Conservation (phyloP, 2,113 vertebrate species). For the Myiagra hebetior region DNA sequence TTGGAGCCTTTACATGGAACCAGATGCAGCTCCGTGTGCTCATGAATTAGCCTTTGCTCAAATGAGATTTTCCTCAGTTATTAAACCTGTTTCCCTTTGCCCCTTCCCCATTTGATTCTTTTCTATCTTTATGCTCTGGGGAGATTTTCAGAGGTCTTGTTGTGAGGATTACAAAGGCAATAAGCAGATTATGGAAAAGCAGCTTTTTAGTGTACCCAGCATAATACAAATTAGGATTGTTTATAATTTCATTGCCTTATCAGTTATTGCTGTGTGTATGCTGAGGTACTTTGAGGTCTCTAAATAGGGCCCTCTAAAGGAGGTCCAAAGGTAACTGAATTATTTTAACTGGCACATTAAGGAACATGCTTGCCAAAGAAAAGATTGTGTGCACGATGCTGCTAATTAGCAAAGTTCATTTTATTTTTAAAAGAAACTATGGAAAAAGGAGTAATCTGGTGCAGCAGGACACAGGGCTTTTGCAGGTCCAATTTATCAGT, state of each 20-base stretch:
- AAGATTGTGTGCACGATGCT: not conserved
- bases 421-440: not conserved
- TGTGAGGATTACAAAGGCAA: constrained; percentile 33
- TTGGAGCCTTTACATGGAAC: not conserved
- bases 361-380: not conserved
- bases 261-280: not conserved
- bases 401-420: not conserved
- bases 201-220: constrained; percentile 11
- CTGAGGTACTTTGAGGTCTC: not conserved
- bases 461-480: not conserved
- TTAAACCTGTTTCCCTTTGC: not conserved
- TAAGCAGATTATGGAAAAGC: constrained; percentile 37
- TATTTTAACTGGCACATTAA: constrained; percentile 18
- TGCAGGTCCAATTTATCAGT: not conserved
- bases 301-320: not conserved
- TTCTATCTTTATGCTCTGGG: not conserved
- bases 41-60: not conserved
- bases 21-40: accelerated
- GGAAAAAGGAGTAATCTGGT: not conserved
- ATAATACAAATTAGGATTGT: constrained; percentile 36
- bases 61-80: constrained; percentile 27
- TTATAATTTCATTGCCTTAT: constrained; percentile 9
- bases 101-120: not conserved
- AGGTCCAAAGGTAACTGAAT: not conserved
- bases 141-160: constrained; percentile 27